phyloP scores from a whole-genome alignment of 1,140 invertebrate genomes.

The Probaryconus sp. region DNA sequence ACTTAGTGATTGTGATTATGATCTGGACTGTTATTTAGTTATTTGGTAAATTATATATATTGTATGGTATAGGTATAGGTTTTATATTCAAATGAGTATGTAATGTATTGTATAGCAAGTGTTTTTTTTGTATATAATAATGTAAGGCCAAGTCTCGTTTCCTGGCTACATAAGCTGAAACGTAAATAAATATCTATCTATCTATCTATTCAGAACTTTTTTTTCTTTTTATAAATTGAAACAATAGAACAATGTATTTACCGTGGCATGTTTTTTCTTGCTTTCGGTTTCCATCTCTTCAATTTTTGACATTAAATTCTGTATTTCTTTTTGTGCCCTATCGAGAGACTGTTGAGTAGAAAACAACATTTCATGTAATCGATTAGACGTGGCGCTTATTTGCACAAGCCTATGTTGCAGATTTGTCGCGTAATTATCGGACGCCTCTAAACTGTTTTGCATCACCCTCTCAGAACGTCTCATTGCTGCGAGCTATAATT shows the following conservation, averaged over 20 bases:
- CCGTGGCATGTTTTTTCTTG: constrained; percentile 58
- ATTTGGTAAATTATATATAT: too few relatives aligned
- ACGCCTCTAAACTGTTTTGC: constrained; percentile 78
- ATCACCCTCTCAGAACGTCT: constrained; percentile 77
- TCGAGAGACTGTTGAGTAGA: constrained; percentile 78
- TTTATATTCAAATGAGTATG: too few relatives aligned
- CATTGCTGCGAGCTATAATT: constrained; percentile 75
- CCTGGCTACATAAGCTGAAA: too few relatives aligned
- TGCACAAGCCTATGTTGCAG: constrained; percentile 78
- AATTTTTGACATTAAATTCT: constrained; percentile 58
- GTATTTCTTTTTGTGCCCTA: constrained; percentile 69
- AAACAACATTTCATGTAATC: constrained; percentile 78
- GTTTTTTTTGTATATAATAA: too few relatives aligned
- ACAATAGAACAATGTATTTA: constrained; percentile 20
- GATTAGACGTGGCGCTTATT: constrained; percentile 75
- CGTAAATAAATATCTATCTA: too few relatives aligned
- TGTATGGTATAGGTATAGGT: too few relatives aligned
- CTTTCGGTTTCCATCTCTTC: constrained; percentile 60
- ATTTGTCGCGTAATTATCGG: constrained; percentile 76
- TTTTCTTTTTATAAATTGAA: too few relatives aligned
- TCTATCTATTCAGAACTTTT: too few relatives aligned
- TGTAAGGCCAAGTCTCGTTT: too few relatives aligned
- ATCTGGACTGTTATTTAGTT: too few relatives aligned
- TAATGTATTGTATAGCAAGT: too few relatives aligned
- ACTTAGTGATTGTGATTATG: too few relatives aligned